Evolutionary conservation across 1,140 invertebrate genomes (phyloP).

Genomic region (Zophobas atratus): DNA sequence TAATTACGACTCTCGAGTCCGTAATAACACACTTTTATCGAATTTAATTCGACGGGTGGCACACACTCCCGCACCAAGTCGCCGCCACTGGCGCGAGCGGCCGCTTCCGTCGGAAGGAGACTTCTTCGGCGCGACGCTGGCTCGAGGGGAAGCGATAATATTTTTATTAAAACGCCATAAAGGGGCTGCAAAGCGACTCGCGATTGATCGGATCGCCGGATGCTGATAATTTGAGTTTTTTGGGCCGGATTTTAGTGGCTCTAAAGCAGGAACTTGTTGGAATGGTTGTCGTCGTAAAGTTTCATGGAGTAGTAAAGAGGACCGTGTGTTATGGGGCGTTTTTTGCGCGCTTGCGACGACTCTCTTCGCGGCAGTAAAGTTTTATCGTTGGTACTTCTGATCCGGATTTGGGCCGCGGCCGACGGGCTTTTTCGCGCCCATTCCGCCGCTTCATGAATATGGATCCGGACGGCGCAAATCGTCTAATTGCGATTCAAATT

Average conservation of each 20-base stretch:
- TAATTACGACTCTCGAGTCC: slow-evolving; percentile 47
- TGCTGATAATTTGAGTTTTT: slow-evolving; percentile 51
- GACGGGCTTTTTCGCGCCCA: slow-evolving; percentile 46
- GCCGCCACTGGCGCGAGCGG: slow-evolving; percentile 17
- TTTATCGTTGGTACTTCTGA: slow-evolving; percentile 53
- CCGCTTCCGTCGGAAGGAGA: slow-evolving; percentile 3
- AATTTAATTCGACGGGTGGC: slow-evolving; percentile 40
- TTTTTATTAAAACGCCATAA: slow-evolving; percentile 56
- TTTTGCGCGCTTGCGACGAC: slow-evolving; percentile 58
- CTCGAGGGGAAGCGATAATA: slow-evolving; percentile 45
- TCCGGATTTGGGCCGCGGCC: slow-evolving; percentile 43
- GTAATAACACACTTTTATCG: slow-evolving; percentile 48
- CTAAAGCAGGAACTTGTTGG: slow-evolving; percentile 62
- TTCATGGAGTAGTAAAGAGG: slow-evolving; percentile 64
- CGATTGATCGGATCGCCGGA: slow-evolving; percentile 27
- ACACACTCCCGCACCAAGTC: slow-evolving; percentile 34
- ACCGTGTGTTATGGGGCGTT: slow-evolving; percentile 57
- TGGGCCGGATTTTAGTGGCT: slow-evolving; percentile 51
- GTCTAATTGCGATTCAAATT: slow-evolving; percentile 48
- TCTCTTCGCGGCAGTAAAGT: slow-evolving; percentile 54
- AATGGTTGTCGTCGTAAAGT: slow-evolving; percentile 63
- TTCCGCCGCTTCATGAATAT: slow-evolving; percentile 37
- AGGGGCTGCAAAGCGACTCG: slow-evolving; percentile 14
- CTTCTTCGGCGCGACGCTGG: not conserved
- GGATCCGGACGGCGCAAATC: slow-evolving; percentile 20